Evolutionary conservation across 1,140 invertebrate genomes (phyloP).

Genomic region (Phthorimaea operculella): DNA sequence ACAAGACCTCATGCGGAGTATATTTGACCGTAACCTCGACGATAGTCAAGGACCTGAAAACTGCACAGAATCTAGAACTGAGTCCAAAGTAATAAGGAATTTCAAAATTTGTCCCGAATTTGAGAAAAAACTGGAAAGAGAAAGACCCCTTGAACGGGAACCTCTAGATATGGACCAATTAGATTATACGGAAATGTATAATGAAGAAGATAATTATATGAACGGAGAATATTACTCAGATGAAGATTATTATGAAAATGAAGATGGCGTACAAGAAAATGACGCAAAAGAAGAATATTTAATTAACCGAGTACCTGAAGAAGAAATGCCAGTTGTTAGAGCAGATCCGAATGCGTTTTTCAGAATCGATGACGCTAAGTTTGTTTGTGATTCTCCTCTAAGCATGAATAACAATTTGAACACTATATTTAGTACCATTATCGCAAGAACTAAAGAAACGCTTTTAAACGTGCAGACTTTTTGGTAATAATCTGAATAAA

Average conservation of each 20-base stretch:
- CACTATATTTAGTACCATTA: conserved; percentile 19
- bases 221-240: conserved; percentile 10
- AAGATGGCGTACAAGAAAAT: conserved; percentile 3
- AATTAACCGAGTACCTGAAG: no score
- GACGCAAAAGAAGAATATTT: not conserved
- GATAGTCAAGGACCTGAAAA: no score
- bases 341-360: no score
- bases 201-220: conserved; percentile 8
- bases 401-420: conserved; percentile 12
- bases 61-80: no score
- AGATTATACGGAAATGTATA: conserved; percentile 8
- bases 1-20: no score
- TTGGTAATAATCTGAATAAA: conserved; percentile 14
- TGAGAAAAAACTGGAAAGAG: conserved; percentile 32
- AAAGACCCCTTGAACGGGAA: conserved; percentile 1
- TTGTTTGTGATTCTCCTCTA: not conserved
- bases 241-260: conserved; percentile 13
- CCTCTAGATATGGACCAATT: conserved; percentile 2
- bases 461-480: conserved; percentile 25
- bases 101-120: conserved; percentile 32
- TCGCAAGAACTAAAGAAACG: conserved; percentile 23
- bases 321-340: no score
- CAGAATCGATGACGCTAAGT: no score
- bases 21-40: no score
- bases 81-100: conserved; percentile 35